These are phyloP conservation scores for Camponotus vicinus DNA, from an alignment of 1,140 invertebrate species.

Conservation along the genomic window DNA sequence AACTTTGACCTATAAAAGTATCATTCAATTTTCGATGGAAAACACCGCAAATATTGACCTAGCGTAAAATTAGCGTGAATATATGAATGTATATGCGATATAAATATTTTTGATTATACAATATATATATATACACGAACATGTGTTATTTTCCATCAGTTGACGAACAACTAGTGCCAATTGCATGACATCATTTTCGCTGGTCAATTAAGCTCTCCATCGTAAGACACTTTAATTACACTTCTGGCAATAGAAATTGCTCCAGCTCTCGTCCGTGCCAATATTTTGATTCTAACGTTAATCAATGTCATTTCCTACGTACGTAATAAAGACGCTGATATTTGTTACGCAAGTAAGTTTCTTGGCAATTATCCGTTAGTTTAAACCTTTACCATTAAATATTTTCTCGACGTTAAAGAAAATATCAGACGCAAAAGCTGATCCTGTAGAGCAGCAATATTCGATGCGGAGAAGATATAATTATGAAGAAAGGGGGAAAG, in stretches of 20 bases:
- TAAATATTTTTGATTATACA: neutral
- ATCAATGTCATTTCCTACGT: neutral
- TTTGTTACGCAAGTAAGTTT: neutral
- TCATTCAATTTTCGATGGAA: neutral
- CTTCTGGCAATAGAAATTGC: neutral
- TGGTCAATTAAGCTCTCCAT: neutral
- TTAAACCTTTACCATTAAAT: neutral
- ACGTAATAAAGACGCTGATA: neutral
- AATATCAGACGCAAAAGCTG: neutral
- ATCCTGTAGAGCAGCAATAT: neutral
- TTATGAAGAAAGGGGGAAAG: neutral
- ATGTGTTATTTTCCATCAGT: neutral
- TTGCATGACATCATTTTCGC: neutral
- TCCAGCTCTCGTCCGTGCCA: too few species aligned
- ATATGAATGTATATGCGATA: neutral
- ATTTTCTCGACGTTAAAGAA: neutral
- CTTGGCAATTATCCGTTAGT: neutral
- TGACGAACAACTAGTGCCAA: neutral
- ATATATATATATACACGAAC: neutral
- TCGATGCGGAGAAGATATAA: too few species aligned
- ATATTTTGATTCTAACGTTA: neutral
- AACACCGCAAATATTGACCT: neutral
- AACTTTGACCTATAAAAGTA: conserved; percentile 26
- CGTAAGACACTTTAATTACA: conserved; percentile 1
- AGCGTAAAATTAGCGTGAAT: neutral